These are phyloP conservation scores for Melanaphis sacchari DNA, from an alignment of 1,140 invertebrate species.

Conservation along the genomic window DNA sequence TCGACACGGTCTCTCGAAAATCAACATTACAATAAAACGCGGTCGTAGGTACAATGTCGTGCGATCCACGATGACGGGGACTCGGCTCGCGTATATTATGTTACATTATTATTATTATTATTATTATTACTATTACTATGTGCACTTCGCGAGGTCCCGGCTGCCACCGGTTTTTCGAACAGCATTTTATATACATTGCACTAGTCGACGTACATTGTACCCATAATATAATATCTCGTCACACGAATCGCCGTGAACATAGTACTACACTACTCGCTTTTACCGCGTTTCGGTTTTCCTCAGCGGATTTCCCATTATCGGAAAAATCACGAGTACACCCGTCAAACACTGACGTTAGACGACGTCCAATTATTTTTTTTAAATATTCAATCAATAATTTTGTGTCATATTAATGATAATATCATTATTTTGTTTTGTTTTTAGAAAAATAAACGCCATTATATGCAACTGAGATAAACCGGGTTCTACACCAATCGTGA, in stretches of 20 bases:
- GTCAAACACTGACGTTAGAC: no score
- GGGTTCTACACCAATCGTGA: neutral
- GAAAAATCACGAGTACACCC: no score
- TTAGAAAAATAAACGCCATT: neutral
- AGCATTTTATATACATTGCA: neutral
- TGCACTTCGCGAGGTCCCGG: neutral
- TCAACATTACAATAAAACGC: neutral
- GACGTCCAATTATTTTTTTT: neutral
- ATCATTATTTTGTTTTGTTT: neutral
- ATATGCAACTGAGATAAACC: neutral
- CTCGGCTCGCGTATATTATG: neutral
- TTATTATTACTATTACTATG: neutral
- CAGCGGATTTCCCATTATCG: no score
- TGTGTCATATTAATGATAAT: neutral
- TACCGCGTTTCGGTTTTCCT: no score
- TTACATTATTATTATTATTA: neutral
- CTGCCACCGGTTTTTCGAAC: neutral
- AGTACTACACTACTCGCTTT: no score
- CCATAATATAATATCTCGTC: no score
- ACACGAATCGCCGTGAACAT: no score
- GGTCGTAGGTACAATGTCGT: neutral
- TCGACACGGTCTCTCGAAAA: constrained; percentile 4
- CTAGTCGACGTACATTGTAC: neutral
- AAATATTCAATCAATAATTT: neutral
- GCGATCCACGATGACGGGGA: neutral